phyloP scores from a whole-genome alignment of 30 jellyfish, hydroid and myxozoan genomes.

The Turritopsis rubra region DNA sequence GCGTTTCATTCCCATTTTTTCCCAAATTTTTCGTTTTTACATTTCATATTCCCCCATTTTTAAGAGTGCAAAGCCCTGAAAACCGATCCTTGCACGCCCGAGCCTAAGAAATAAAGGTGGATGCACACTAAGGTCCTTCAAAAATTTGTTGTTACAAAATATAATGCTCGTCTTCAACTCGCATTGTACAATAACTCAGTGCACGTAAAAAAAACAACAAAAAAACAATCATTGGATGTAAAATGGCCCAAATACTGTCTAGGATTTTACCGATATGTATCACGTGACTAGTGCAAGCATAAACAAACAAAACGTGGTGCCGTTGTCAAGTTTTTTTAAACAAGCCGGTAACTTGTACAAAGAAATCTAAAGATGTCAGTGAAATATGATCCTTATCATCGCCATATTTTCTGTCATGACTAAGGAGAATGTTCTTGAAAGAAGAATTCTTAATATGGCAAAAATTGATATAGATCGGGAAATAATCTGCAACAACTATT shows the following conservation, averaged over 20 bases:
- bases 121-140: too few relatives aligned
- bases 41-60: too few relatives aligned
- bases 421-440: neutral
- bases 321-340: neutral
- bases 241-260: neutral
- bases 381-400: neutral
- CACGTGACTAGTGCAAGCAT: neutral
- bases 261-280: neutral
- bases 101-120: too few relatives aligned
- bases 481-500: too few relatives aligned
- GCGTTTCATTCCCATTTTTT: too few relatives aligned
- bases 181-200: too few relatives aligned
- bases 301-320: neutral
- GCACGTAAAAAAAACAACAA: neutral
- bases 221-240: neutral
- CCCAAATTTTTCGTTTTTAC: too few relatives aligned
- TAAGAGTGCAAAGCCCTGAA: too few relatives aligned
- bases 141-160: too few relatives aligned
- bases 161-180: too few relatives aligned
- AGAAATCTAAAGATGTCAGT: neutral
- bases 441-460: neutral
- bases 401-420: neutral
- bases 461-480: neutral
- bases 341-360: neutral
- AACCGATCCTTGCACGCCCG: too few relatives aligned